Evolutionary conservation across 2,797 vertebrate genomes (phyloP), one percentile per base, ranked within the genome.

Genomic region (Gobio occitaniae): DNA sequence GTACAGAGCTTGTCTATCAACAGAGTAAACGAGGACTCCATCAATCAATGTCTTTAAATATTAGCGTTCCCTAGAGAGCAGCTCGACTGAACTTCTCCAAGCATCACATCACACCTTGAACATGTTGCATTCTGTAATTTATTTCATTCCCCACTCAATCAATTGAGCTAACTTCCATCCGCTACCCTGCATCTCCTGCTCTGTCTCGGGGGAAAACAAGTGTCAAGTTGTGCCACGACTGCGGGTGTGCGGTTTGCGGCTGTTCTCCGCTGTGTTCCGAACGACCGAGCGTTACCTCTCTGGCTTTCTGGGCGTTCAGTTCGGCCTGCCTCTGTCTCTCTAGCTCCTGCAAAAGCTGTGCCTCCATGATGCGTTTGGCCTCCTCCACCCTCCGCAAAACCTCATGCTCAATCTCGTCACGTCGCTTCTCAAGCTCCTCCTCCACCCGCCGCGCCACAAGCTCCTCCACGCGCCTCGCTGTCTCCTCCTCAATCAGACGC

Each of bases 211-310:
- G 86, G 48, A 44, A 84, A 68, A 21, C 85, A 32, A 80, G 78
- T 44, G 72, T 65, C 36, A 65, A 38, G 81, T 87, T 85, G 84
- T 86, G 78, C 29, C 65, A 88, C 44, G 82, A 83, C 56, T 56
- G 6, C 11, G 78, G 85, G 44, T 59, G 44, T 63, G 44, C 25
- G 83, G 54, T 88, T 77, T 44, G 83, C 81, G 92, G 84, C 59
- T 90, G 81, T 86, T 85, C 78, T 91, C 94, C 91, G 92, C 95
- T 97, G 96, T 95, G 94, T 97, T 97, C 97, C 97, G 96, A 99
- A 99, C 98, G 98, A 99, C 97, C 96, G 95, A 98, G 97, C 97
- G 97, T 99, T 99, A 99, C 98, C 98, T 99, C 98, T 97, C 98
- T 97, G 93, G 97, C 97, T 95, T 97, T 99, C 94, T 99, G 98